phyloP scores from a whole-genome alignment of 2,113 vertebrate species.

The Hucho hucho region DNA sequence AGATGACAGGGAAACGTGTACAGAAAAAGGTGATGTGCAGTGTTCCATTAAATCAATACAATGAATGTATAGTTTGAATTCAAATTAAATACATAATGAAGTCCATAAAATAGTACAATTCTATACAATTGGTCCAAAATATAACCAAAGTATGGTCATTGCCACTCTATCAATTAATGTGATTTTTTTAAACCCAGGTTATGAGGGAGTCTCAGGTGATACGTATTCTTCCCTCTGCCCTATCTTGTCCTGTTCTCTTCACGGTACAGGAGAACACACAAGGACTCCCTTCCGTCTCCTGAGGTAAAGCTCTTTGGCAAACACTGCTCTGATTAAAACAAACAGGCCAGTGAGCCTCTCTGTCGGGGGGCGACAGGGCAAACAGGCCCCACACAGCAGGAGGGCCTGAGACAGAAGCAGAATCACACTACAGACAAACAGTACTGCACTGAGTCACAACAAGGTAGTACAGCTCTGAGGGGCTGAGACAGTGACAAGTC shows the following conservation, averaged over 20 bases:
- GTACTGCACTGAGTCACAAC: conserved; percentile 10
- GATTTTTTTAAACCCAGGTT: background rate
- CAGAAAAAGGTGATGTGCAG: too few relatives aligned
- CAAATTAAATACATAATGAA: too few relatives aligned
- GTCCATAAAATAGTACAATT: too few relatives aligned
- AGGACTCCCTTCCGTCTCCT: conserved; percentile 58
- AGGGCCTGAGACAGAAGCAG: conserved; percentile 41
- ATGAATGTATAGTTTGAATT: too few relatives aligned
- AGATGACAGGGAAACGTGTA: background rate
- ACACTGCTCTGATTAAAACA: conserved; percentile 74
- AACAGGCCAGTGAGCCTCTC: conserved; percentile 58
- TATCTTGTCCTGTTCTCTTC: conserved; percentile 43
- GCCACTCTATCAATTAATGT: background rate
- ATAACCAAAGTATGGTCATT: too few relatives aligned
- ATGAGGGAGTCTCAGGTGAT: background rate
- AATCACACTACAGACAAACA: conserved; percentile 22
- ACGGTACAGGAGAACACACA: conserved; percentile 48
- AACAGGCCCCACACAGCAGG: conserved; percentile 53
- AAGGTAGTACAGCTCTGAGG: background rate
- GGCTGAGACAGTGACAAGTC: background rate
- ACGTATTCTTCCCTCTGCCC: background rate
- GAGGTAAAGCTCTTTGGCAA: conserved; percentile 68
- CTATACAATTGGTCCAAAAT: too few relatives aligned
- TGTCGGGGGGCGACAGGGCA: conserved; percentile 59
- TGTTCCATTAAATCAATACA: too few relatives aligned